A percentile compares a stretch with the other conserved stretches of the same genome.
These are phyloP conservation scores for Catagonus wagneri DNA, from an alignment of 2,113 vertebrate species.

Conservation along the genomic window DNA sequence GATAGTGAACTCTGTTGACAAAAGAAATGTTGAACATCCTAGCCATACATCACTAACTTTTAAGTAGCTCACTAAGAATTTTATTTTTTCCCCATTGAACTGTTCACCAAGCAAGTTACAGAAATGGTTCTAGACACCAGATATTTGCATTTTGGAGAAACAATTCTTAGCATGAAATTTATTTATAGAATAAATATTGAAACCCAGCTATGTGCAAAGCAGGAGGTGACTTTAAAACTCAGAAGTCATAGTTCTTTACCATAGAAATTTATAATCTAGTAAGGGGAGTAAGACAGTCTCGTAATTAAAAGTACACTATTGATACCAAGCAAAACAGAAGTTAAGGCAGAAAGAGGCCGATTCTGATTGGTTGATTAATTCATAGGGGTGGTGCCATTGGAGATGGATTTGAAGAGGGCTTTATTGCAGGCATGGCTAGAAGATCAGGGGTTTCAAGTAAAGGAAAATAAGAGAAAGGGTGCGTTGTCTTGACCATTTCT, in stretches of 20 bases:
- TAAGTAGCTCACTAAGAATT: slow-evolving; percentile 4
- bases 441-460: not conserved
- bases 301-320: not conserved
- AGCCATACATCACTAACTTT: slow-evolving; percentile 10
- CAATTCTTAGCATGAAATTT: not conserved
- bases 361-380: not conserved
- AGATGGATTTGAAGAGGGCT: not conserved
- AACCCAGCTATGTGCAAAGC: not conserved
- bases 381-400: not conserved
- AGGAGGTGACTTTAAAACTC: not conserved
- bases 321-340: not conserved
- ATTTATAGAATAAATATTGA: not conserved
- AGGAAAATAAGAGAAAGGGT: not conserved
- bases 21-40: not conserved
- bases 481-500: not conserved
- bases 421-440: not conserved
- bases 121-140: not conserved
- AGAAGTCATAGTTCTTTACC: not conserved
- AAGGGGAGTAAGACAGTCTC: not conserved
- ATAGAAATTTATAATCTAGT: not conserved
- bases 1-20: not conserved
- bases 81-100: not conserved
- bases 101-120: not conserved
- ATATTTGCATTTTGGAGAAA: not conserved
- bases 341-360: not conserved